Percentiles rank a stretch among this genome's conserved stretches.
Evolutionary conservation across 2,797 vertebrate species (phyloP).

Genomic region (Rhinophrynus dorsalis): DNA sequence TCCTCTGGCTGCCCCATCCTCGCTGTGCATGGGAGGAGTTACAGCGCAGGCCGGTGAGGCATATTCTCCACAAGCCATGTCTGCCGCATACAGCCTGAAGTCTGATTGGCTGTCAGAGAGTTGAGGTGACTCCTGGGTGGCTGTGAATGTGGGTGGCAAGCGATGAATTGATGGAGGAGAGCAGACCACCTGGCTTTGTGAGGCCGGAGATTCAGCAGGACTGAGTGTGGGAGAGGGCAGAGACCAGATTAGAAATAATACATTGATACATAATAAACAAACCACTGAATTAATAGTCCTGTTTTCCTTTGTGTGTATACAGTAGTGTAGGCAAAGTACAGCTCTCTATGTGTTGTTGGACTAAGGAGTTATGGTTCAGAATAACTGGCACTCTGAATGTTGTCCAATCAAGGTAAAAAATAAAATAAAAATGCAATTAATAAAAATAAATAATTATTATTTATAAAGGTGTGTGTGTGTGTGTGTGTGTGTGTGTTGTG

Average conservation of each 20-base stretch:
- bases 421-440: no score
- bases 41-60: constrained; percentile 7
- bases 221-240: neutral
- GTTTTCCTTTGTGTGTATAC: no score
- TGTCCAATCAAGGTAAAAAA: no score
- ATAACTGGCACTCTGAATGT: no score
- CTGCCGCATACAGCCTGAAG: constrained; percentile 22
- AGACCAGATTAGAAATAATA: neutral
- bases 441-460: no score
- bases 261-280: no score
- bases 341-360: no score
- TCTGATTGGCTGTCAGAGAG: constrained; percentile 27
- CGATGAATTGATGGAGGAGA: neutral
- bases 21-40: neutral
- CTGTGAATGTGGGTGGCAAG: neutral
- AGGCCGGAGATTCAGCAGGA: neutral
- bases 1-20: constrained; percentile 46
- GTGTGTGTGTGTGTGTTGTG: no score
- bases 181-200: neutral
- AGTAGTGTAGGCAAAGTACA: no score
- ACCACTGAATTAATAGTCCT: no score
- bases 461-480: no score
- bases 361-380: no score
- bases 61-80: constrained; percentile 8
- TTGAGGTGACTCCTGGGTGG: neutral